phyloP scores from a whole-genome alignment of 2,113 vertebrate species.

The Menura novaehollandiae region DNA sequence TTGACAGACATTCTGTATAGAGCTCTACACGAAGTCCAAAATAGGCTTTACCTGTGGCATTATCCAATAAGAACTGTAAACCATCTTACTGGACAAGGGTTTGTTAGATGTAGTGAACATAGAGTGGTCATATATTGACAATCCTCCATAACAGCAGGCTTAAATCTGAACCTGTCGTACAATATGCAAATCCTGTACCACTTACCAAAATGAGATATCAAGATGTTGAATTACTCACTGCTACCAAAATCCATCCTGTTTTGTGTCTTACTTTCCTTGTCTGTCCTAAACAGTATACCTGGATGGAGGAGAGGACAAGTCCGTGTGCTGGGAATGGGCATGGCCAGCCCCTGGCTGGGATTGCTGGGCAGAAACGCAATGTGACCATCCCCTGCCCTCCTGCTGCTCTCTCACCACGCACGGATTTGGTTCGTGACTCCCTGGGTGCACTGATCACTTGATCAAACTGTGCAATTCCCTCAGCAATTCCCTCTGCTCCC shows the following conservation, averaged over 20 bases:
- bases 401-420: not conserved
- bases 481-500: not conserved
- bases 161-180: not conserved
- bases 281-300: not conserved
- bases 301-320: not conserved
- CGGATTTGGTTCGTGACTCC: not conserved
- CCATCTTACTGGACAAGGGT: not conserved
- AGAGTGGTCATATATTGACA: not conserved
- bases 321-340: fast-evolving
- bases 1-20: not conserved
- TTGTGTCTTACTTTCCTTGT: not conserved
- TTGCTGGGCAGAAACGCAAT: fast-evolving
- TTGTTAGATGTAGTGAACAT: not conserved
- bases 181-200: not conserved
- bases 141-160: not conserved
- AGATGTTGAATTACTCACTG: not conserved
- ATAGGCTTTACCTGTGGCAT: not conserved
- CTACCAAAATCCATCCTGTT: not conserved
- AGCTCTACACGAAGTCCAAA: not conserved
- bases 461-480: not conserved
- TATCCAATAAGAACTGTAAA: not conserved
- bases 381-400: not conserved
- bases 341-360: not conserved
- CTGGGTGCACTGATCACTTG: not conserved
- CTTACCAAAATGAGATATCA: not conserved